Conservation (phyloP, 2,113 vertebrate species). For the Thunnus maccoyii region DNA sequence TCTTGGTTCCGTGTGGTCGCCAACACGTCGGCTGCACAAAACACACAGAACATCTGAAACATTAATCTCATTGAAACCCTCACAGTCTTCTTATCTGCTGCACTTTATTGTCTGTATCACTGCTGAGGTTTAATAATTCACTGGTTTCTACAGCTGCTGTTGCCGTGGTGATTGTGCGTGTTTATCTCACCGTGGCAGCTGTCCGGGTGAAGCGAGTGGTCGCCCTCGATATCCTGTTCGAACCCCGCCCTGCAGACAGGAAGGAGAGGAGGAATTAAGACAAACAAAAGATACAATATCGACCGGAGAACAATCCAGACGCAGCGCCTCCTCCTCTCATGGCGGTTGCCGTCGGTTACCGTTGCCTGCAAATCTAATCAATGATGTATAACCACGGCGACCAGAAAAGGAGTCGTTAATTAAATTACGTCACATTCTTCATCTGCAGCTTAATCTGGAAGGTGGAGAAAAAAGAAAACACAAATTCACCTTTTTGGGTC, state of each 20-base stretch:
- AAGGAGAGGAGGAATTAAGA: not conserved
- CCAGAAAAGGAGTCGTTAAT: conserved; percentile 14
- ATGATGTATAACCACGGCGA: not conserved
- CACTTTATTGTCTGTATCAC: not conserved
- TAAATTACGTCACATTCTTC: conserved; percentile 17
- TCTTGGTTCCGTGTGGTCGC: conserved; percentile 67
- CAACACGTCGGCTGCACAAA: conserved; percentile 52
- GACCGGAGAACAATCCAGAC: not conserved
- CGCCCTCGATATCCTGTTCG: conserved; percentile 76
- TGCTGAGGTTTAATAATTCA: not conserved
- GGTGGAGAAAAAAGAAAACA: not conserved
- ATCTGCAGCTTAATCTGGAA: conserved; percentile 9
- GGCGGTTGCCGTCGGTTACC: conserved; percentile 8
- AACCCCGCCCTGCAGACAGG: conserved; percentile 72
- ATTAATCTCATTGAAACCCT: not conserved
- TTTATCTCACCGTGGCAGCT: conserved; percentile 69
- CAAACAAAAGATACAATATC: not conserved
- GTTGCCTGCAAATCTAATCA: conserved; percentile 6
- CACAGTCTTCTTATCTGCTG: not conserved
- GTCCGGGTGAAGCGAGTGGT: conserved; percentile 37
- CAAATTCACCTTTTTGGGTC: not conserved
- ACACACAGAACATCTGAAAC: not conserved
- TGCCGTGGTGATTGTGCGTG: too few species aligned
- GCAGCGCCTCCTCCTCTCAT: not conserved
- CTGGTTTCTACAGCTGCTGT: not conserved